Percentiles rank a stretch among this genome's conserved stretches.
Evolutionary conservation across 1,140 invertebrate genomes (phyloP).

Genomic region (Leucophenga varia): DNA sequence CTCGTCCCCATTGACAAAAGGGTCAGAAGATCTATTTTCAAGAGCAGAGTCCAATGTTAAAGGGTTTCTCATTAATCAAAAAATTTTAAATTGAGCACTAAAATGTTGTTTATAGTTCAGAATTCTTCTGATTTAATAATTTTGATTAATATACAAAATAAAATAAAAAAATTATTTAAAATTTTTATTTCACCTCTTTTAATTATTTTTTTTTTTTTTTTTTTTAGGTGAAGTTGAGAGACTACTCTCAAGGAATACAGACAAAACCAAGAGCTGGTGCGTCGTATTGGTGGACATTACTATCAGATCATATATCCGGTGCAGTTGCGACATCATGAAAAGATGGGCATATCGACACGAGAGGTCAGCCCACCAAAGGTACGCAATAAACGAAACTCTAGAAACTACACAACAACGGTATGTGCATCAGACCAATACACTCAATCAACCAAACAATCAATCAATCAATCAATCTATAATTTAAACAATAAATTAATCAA

Average conservation of each 20-base stretch:
- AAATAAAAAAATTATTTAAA: background rate
- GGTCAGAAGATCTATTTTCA: too few species aligned
- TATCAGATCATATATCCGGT: conserved; percentile 95
- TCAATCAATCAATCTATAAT: background rate
- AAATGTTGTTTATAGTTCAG: too few species aligned
- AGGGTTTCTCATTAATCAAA: too few species aligned
- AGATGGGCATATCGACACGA: conserved; percentile 90
- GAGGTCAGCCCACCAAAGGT: conserved; percentile 83
- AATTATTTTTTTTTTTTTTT: conserved; percentile 12
- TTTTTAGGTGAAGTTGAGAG: conserved; percentile 83
- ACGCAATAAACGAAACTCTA: conserved; percentile 58
- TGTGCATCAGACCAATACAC: conserved; percentile 35
- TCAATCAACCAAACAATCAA: background rate
- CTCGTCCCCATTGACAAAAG: too few species aligned
- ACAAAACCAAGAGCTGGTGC: conserved; percentile 88
- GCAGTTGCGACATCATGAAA: conserved; percentile 89
- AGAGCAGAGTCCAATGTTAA: too few species aligned
- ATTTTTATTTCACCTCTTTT: too few species aligned
- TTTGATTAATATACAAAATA: background rate
- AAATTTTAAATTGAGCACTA: too few species aligned
- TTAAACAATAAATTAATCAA: too few species aligned
- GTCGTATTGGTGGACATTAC: conserved; percentile 83
- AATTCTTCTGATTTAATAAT: too few species aligned
- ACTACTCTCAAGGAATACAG: conserved; percentile 81
- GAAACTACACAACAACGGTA: conserved; percentile 48